Evolutionary conservation across 1,140 invertebrate genomes (phyloP).

Genomic region (Drosophila nebulosa): DNA sequence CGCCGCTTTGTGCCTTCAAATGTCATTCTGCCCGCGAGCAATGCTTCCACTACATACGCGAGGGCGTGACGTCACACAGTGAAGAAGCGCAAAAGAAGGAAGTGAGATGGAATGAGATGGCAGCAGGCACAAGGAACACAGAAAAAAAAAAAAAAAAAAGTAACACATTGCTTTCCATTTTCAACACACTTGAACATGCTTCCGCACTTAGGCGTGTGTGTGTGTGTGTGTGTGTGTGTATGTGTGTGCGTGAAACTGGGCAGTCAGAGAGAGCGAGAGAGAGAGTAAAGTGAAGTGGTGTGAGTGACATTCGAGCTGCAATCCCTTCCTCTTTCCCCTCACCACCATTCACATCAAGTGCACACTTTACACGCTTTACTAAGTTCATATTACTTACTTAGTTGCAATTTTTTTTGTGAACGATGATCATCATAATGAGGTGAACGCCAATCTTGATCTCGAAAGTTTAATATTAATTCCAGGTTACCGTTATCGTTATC

Average conservation of each 20-base stretch:
- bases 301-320: conserved; percentile 55
- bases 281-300: conserved; percentile 1
- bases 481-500: neutral
- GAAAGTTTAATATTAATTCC: neutral
- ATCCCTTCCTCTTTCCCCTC: neutral
- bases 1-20: conserved; percentile 55
- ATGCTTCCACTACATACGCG: conserved; percentile 32
- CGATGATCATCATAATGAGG: neutral
- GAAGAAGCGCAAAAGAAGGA: neutral
- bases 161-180: conserved; percentile 73
- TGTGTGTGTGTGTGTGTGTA: too few relatives aligned
- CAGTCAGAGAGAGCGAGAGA: neutral
- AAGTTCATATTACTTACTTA: conserved; percentile 74
- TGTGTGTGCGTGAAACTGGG: conserved; percentile 33
- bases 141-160: conserved; percentile 24
- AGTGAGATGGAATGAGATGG: conserved; percentile 2
- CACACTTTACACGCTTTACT: conserved; percentile 71
- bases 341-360: conserved; percentile 50
- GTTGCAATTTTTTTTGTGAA: conserved; percentile 47
- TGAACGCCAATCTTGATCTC: neutral
- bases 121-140: conserved; percentile 8
- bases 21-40: conserved; percentile 42
- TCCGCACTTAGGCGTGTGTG: conserved; percentile 69
- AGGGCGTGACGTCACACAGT: conserved; percentile 46
- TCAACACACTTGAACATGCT: conserved; percentile 11